Conservation (phyloP, 1,140 invertebrate species). For the Pogonognathellus flavescens region DNA sequence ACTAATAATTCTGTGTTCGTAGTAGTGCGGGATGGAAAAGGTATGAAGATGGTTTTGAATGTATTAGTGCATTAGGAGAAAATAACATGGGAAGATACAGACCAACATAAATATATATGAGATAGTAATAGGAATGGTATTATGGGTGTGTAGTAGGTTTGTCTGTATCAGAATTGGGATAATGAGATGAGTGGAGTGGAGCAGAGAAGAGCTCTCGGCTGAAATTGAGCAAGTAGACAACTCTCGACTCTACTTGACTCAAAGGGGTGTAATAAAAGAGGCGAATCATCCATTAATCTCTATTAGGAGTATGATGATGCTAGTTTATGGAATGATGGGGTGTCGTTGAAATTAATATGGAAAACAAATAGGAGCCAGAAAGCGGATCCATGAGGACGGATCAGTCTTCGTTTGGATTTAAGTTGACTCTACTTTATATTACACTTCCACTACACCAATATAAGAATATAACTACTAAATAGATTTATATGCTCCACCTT, state of each 20-base stretch:
- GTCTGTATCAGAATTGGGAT: conserved; percentile 18
- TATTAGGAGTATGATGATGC: conserved; percentile 66
- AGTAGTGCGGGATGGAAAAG: neutral
- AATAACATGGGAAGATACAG: neutral
- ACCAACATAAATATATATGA: no score
- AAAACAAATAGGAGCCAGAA: conserved; percentile 62
- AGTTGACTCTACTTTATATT: conserved; percentile 15
- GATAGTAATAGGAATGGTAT: conserved; percentile 24
- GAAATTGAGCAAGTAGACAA: conserved; percentile 43
- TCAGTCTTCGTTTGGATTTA: conserved; percentile 51
- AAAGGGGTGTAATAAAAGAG: conserved; percentile 55
- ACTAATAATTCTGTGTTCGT: conserved; percentile 3
- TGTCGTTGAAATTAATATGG: conserved; percentile 66
- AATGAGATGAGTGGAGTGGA: conserved; percentile 25
- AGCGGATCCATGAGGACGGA: conserved; percentile 51
- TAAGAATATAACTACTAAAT: neutral
- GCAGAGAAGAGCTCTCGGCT: neutral
- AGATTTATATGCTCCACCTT: neutral
- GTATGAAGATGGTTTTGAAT: conserved; percentile 4
- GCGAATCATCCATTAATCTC: conserved; percentile 66
- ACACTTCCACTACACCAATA: neutral
- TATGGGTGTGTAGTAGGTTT: conserved; percentile 22
- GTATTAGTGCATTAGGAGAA: neutral
- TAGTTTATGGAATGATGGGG: conserved; percentile 67
- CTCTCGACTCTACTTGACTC: neutral